Evolutionary conservation across 1,140 invertebrate species (phyloP).

Genomic region (Drosophila mauritiana): DNA sequence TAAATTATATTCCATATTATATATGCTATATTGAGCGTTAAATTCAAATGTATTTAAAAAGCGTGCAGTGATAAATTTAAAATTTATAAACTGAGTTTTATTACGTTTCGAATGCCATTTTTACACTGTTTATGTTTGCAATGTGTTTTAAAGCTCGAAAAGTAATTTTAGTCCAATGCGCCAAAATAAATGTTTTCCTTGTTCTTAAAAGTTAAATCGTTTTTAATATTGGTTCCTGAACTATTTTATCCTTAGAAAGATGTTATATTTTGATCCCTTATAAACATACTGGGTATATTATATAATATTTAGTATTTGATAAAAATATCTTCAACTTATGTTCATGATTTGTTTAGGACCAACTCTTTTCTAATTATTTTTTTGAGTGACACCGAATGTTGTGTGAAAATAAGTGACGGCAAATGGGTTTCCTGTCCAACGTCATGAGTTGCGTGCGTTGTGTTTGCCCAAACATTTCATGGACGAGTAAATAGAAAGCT

Average conservation of each 20-base stretch:
- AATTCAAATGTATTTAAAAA: neutral
- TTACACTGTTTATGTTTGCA: neutral
- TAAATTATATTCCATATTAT: neutral
- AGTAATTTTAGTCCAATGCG: neutral
- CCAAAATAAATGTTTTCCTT: constrained; percentile 9
- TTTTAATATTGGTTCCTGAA: too few relatives aligned
- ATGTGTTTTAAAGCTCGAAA: neutral
- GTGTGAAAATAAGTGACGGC: neutral
- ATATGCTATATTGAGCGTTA: neutral
- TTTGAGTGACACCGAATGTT: too few relatives aligned
- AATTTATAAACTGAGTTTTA: too few relatives aligned
- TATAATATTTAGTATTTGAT: too few relatives aligned
- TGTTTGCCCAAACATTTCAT: constrained; percentile 1
- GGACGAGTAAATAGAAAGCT: constrained; percentile 1
- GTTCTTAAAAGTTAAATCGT: neutral
- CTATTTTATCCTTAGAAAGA: neutral
- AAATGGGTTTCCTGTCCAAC: constrained; percentile 2
- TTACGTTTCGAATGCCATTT: neutral
- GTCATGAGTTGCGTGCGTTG: constrained; percentile 1
- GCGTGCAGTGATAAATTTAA: neutral
- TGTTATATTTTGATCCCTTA: too few relatives aligned
- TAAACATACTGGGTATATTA: too few relatives aligned
- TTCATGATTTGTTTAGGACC: too few relatives aligned
- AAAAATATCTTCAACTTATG: too few relatives aligned
- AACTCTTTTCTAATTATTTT: too few relatives aligned